A percentile compares a stretch with the other conserved stretches of the same genome.
phyloP scores from a whole-genome alignment of 2,797 vertebrate species.

The Acrossocheilus wenchowensis region DNA sequence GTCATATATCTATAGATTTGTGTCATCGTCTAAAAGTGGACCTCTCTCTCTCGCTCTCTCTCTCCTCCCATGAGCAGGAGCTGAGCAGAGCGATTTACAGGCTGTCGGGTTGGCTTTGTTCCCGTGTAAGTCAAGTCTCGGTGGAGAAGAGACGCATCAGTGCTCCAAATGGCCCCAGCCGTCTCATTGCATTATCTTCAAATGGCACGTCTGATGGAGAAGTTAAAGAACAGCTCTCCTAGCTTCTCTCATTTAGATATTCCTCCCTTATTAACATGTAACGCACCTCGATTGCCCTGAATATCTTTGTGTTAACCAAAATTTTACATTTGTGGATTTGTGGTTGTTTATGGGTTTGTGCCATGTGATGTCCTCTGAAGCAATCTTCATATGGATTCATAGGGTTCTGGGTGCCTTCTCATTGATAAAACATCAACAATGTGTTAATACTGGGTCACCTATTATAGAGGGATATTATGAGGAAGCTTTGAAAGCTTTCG shows the following conservation, averaged over 20 bases:
- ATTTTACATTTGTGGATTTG: neutral
- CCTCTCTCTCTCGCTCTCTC: conserved; percentile 59
- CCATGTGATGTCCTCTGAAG: neutral
- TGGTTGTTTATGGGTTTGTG: neutral
- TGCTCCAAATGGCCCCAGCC: conserved; percentile 79
- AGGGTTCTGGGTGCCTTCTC: neutral
- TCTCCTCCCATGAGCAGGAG: conserved; percentile 60
- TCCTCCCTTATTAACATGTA: conserved; percentile 28
- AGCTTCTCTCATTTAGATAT: conserved; percentile 65
- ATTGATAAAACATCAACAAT: conserved; percentile 39
- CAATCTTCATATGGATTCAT: neutral
- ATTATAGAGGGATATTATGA: conserved; percentile 41
- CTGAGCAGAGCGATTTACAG: conserved; percentile 69
- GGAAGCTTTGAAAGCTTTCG: conserved; percentile 40
- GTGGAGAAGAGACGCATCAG: conserved; percentile 75
- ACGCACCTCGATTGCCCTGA: neutral
- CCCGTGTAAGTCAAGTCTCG: conserved; percentile 70
- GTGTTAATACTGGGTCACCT: conserved; percentile 40
- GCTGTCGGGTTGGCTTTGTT: conserved; percentile 79
- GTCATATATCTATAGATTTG: conserved; percentile 68
- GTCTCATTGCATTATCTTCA: conserved; percentile 82
- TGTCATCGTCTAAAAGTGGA: conserved; percentile 66
- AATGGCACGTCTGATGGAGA: conserved; percentile 72
- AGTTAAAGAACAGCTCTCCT: conserved; percentile 64
- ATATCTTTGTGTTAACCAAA: neutral